Percentiles rank a stretch among this genome's conserved stretches.
Evolutionary conservation across 92 coral and sea anemone species (phyloP).

Genomic region (Epizoanthus fatuus): DNA sequence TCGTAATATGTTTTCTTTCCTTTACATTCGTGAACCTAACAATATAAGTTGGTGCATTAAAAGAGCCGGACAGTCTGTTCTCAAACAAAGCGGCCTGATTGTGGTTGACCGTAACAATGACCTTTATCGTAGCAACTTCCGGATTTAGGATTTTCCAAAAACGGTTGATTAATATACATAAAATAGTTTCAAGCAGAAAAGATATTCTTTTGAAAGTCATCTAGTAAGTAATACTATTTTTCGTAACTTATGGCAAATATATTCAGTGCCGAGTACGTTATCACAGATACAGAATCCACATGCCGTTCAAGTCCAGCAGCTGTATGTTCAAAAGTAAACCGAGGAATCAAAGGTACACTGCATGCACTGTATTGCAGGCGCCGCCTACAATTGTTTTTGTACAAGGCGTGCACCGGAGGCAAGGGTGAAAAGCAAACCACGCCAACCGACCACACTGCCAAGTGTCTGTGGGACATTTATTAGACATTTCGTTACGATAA

Average conservation of each 20-base stretch:
- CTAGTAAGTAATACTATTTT: no score
- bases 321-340: background rate
- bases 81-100: background rate
- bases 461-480: background rate
- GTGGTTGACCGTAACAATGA: constrained; percentile 6
- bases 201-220: no score
- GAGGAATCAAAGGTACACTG: background rate
- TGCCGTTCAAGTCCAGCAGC: no score
- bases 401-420: constrained; percentile 36
- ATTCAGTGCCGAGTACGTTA: no score
- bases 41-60: no score
- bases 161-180: background rate
- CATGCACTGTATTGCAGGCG: constrained; percentile 14
- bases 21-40: no score
- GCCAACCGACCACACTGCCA: background rate
- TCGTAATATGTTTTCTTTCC: no score
- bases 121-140: background rate
- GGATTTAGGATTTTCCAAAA: background rate
- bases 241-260: no score
- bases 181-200: background rate
- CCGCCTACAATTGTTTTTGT: constrained; percentile 8
- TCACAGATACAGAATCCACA: no score
- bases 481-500: background rate
- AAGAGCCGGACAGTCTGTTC: no score
- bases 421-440: constrained; percentile 17